Percentiles rank a stretch among this genome's conserved stretches.
phyloP scores from a whole-genome alignment of 2,113 vertebrate genomes.

The Rhagologus leucostigma region DNA sequence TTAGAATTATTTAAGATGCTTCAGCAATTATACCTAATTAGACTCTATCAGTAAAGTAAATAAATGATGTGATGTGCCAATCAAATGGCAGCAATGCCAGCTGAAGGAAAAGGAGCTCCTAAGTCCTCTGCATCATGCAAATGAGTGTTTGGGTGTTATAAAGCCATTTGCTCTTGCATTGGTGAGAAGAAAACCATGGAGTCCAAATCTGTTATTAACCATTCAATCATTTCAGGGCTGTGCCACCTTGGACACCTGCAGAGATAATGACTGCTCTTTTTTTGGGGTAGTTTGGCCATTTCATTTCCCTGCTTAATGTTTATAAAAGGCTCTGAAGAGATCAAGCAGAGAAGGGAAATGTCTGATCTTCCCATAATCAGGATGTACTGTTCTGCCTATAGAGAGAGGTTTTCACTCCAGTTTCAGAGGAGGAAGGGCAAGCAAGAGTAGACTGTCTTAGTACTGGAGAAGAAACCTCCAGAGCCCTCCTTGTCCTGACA shows the following conservation, averaged over 20 bases:
- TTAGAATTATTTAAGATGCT: slow-evolving; percentile 69
- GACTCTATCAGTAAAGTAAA: slow-evolving; percentile 59
- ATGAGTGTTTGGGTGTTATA: neutral
- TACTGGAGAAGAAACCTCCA: neutral
- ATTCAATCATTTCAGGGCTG: neutral
- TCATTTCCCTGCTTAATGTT: neutral
- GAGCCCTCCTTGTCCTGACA: neutral
- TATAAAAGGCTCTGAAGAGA: neutral
- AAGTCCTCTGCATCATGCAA: neutral
- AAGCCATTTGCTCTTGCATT: neutral
- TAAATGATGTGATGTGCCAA: slow-evolving; percentile 41
- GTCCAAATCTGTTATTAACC: neutral
- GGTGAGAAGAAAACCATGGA: neutral
- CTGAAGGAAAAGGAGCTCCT: neutral
- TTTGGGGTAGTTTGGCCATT: neutral
- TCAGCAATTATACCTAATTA: slow-evolving; percentile 66
- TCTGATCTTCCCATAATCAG: neutral
- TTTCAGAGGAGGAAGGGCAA: neutral
- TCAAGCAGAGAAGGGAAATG: neutral
- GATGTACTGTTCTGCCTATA: rapidly evolving
- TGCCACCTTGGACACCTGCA: neutral
- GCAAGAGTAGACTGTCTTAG: neutral
- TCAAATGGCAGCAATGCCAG: slow-evolving; percentile 28
- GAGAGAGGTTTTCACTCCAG: neutral
- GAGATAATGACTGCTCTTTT: neutral